Evolutionary conservation across 2,888 invertebrate genomes (phyloP), one percentile per base, ranked within the genome.

Genomic region (Phyllotreta cruciferae): DNA sequence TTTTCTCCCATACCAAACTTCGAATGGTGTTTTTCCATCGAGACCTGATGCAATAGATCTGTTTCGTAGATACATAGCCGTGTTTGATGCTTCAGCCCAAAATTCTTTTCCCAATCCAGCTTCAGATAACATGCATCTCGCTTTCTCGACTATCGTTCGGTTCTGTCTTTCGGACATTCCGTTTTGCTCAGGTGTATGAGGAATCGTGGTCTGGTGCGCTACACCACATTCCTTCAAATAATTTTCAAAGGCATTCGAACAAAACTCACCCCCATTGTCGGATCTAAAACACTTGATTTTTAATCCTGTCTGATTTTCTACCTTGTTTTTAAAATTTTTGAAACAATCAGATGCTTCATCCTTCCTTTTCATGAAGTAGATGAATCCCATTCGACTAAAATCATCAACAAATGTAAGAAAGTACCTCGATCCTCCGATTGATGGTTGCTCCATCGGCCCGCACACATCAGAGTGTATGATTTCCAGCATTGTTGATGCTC

Each of bases 351-450:
- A 63, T 5, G 66, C 72, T 58, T 78, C 70, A 65, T 62, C 56
- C 62, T 76, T 77, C 3, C 41, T 54, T 63, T 73, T 76, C 8
- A 77, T 24, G 45, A 74, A 71, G 54, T 74, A 75, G 24, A 73
- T 66, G 67, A 70, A 71, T 8, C 53, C 56, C 70, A 69, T 73
- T 45, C 70, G 60, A 9, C 69, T 74, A 56, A 60, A 68, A 66
- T 79, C 77, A 70, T 78, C 78, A 0, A 74, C 64, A 54, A 78
- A 76, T 0, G 73, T 64, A 1, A 78, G 58, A 65, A 76, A 74
- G 64, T 75, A 77, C 53, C 60, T 69, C 6, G 69, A 58, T 39
- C 10, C 71, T 65, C 41, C 68, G 62, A 61, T 63, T 13, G 44
- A 71, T 66, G 6, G 13, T 35, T 3, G 45, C 64, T 62, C 69